Percentiles rank a stretch among this genome's conserved stretches.
Evolutionary conservation across 2,888 invertebrate genomes (phyloP).

Genomic region (Empis livida): DNA sequence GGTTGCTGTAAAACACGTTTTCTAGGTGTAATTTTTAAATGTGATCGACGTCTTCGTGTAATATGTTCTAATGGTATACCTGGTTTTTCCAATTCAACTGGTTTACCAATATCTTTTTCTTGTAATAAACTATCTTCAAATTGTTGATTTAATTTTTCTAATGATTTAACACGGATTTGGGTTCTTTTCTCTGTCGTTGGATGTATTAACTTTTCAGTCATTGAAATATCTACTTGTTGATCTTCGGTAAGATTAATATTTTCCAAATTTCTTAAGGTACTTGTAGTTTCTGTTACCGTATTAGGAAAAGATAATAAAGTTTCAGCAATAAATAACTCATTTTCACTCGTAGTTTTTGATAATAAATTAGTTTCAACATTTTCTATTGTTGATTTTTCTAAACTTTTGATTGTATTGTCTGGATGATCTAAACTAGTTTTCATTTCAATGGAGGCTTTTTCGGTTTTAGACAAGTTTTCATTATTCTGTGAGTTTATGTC

Average conservation of each 20-base stretch:
- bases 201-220: background rate
- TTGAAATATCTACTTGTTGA: background rate
- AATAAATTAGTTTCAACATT: slow-evolving; percentile 1
- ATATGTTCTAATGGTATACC: background rate
- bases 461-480: slow-evolving; percentile 6
- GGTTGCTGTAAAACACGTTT: slow-evolving; percentile 10
- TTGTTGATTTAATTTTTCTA: slow-evolving; percentile 3
- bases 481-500: slow-evolving; percentile 1
- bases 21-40: slow-evolving; percentile 20
- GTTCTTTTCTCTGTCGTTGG: background rate
- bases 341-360: background rate
- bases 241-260: slow-evolving; percentile 2
- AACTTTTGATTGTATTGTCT: background rate
- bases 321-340: background rate
- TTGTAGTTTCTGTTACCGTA: background rate
- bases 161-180: background rate
- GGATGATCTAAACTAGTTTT: slow-evolving; percentile 6
- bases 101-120: too few species aligned
- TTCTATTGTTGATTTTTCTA: slow-evolving; percentile 5
- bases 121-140: too few species aligned
- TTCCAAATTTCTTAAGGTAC: background rate
- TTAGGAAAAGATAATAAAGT: background rate
- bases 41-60: slow-evolving; percentile 15
- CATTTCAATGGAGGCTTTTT: slow-evolving; percentile 8
- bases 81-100: too few species aligned